phyloP scores from a whole-genome alignment of 1,140 invertebrate genomes.

The Penaeus vannamei region DNA sequence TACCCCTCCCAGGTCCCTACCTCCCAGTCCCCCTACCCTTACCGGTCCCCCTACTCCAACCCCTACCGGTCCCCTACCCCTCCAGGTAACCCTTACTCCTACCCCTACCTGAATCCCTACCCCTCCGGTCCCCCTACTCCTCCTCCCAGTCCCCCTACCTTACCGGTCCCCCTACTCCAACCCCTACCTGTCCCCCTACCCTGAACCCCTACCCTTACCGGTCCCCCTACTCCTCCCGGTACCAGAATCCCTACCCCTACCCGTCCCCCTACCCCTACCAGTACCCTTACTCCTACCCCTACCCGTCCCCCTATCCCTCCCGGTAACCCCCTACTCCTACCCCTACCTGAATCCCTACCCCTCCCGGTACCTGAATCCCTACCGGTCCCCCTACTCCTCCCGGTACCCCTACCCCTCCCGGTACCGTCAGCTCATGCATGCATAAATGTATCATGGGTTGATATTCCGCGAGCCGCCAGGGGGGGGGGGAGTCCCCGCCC shows the following conservation, averaged over 20 bases:
- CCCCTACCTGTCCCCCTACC: background rate
- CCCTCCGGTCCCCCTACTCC: background rate
- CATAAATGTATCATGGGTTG: no score
- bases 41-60: no score
- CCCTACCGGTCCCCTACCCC: no score
- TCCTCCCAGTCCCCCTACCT: background rate
- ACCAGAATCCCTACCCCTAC: background rate
- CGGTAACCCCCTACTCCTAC: no score
- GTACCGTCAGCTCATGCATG: background rate
- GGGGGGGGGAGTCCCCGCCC: no score
- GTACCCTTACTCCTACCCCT: background rate
- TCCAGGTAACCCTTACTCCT: background rate
- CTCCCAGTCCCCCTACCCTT: background rate
- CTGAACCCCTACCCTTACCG: no score
- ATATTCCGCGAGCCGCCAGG: no score
- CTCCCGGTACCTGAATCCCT: background rate
- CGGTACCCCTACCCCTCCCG: background rate
- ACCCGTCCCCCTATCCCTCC: background rate
- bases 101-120: background rate
- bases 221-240: background rate
- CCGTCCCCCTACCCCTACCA: background rate
- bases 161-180: background rate
- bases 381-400: background rate
- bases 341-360: no score
- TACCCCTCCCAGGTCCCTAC: background rate